Conservation (phyloP, 1,140 invertebrate species). For the Babylonia areolata region DNA sequence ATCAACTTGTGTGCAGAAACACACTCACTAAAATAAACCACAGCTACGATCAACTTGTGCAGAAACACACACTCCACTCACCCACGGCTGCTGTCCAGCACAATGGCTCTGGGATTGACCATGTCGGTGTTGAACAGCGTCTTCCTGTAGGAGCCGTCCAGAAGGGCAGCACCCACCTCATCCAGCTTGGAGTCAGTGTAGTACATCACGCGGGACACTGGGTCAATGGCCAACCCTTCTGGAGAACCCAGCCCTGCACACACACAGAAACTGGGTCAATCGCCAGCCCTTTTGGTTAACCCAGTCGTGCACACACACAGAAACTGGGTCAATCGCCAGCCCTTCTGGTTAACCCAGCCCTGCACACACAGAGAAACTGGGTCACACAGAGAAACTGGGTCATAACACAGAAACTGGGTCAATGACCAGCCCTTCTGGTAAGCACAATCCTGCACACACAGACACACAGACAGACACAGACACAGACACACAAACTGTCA, state of each 20-base stretch:
- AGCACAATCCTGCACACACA: too few relatives aligned
- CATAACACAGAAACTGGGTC: too few relatives aligned
- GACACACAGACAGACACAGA: background rate
- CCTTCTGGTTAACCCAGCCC: constrained; percentile 91
- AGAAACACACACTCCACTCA: too few relatives aligned
- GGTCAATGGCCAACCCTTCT: constrained; percentile 96
- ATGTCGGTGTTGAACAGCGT: constrained; percentile 87
- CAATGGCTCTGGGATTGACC: constrained; percentile 94
- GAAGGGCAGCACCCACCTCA: constrained; percentile 91
- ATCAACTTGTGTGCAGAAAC: too few relatives aligned
- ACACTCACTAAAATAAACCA: too few relatives aligned
- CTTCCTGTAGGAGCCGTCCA: constrained; percentile 85
- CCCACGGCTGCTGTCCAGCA: constrained; percentile 92
- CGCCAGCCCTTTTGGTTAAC: background rate
- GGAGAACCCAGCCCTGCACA: constrained; percentile 84
- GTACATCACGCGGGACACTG: constrained; percentile 92
- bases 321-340: constrained; percentile 93
- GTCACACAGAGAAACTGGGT: too few relatives aligned
- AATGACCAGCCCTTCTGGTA: too few relatives aligned
- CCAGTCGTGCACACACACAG: constrained; percentile 71
- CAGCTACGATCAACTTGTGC: too few relatives aligned
- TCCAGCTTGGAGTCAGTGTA: constrained; percentile 96
- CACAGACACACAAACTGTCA: background rate
- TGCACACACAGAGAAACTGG: too few relatives aligned
- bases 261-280: constrained; percentile 34